Evolutionary conservation across 2,888 invertebrate species (phyloP).

Genomic region (Herminia tarsipennalis): DNA sequence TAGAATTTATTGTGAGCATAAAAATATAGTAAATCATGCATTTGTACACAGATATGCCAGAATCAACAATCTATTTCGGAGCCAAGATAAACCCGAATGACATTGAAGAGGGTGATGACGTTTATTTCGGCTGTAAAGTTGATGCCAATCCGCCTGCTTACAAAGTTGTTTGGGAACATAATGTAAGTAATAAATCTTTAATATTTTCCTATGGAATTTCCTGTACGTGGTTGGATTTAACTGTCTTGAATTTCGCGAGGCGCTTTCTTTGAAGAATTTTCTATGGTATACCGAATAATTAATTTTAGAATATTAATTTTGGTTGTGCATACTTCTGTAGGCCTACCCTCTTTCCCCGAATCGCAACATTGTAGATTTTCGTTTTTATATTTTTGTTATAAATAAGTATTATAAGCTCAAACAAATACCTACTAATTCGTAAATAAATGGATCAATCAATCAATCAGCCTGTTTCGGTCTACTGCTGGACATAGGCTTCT

Average conservation of each 20-base stretch:
- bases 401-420: too few relatives aligned
- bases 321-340: too few relatives aligned
- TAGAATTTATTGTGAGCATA: not conserved
- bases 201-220: conserved; percentile 19
- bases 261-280: not conserved
- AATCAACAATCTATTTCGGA: conserved; percentile 74
- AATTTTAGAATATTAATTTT: too few relatives aligned
- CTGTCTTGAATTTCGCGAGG: not conserved
- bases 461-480: too few relatives aligned
- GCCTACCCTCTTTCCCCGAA: too few relatives aligned
- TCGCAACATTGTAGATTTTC: too few relatives aligned
- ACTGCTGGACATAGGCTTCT: too few relatives aligned
- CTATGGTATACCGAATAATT: too few relatives aligned
- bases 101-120: conserved; percentile 82
- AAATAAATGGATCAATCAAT: too few relatives aligned
- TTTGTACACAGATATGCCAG: conserved; percentile 69
- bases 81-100: conserved; percentile 82
- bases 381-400: too few relatives aligned
- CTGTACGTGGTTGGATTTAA: conserved; percentile 1
- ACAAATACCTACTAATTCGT: too few relatives aligned
- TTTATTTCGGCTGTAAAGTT: conserved; percentile 79
- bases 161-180: conserved; percentile 83
- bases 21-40: conserved; percentile 10
- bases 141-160: conserved; percentile 82
- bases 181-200: conserved; percentile 64